Percentiles rank a stretch among this genome's conserved stretches.
phyloP scores from a whole-genome alignment of 2,888 invertebrate species.

The Chrysodeixis includens region DNA sequence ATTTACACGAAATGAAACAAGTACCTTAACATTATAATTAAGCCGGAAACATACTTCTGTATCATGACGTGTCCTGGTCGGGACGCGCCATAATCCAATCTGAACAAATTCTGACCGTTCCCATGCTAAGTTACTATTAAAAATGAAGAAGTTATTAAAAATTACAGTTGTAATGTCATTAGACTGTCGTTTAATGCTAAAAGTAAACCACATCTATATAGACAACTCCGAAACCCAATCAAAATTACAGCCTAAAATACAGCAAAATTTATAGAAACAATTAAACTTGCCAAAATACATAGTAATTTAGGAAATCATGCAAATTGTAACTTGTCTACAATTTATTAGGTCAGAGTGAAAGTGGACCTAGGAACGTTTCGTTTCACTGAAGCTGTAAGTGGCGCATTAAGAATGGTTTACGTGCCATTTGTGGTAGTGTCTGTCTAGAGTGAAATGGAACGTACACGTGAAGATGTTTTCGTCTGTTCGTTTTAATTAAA shows the following conservation, averaged over 20 bases:
- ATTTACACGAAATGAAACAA: no score
- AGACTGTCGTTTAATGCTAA: no score
- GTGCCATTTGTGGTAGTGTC: constrained; percentile 29
- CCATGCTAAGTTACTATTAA: no score
- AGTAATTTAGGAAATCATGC: constrained; percentile 30
- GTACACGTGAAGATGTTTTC: neutral
- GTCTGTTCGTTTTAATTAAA: neutral
- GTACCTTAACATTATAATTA: no score
- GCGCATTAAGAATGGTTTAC: constrained; percentile 30
- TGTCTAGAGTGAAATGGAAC: neutral
- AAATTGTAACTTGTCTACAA: constrained; percentile 27
- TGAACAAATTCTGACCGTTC: no score
- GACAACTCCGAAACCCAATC: no score
- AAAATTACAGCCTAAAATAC: constrained; percentile 5
- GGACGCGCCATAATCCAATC: no score
- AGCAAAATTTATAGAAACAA: constrained; percentile 16
- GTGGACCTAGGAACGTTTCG: constrained; percentile 32
- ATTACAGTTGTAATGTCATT: no score
- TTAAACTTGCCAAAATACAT: constrained; percentile 18
- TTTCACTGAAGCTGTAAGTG: constrained; percentile 28
- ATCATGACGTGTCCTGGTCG: no score
- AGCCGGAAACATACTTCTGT: no score
- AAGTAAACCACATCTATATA: no score
- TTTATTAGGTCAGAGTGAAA: constrained; percentile 33
- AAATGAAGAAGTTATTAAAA: no score